phyloP scores from a whole-genome alignment of 2,797 vertebrate species.

The Rhodeus uyekii region DNA sequence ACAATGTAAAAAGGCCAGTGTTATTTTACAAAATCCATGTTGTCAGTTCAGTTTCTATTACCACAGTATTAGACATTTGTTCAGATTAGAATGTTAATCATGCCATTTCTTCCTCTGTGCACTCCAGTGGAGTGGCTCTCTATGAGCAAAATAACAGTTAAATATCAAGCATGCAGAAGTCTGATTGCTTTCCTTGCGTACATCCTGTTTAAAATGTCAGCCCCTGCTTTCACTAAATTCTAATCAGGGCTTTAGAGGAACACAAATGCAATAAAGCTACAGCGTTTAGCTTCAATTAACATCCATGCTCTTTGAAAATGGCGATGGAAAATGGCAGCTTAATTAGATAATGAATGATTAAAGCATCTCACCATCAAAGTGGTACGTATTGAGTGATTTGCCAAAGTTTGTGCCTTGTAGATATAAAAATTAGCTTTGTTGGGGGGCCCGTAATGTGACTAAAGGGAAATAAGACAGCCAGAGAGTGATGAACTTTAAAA shows the following conservation, averaged over 20 bases:
- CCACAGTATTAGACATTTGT: not conserved
- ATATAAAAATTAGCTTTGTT: conserved; percentile 44
- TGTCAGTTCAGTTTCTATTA: conserved; percentile 15
- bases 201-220: conserved; percentile 41
- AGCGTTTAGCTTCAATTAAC: conserved; percentile 56
- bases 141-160: conserved; percentile 28
- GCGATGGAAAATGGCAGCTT: conserved; percentile 51
- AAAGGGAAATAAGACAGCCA: conserved; percentile 15
- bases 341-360: conserved; percentile 59
- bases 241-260: conserved; percentile 44
- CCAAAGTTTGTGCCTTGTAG: conserved; percentile 43
- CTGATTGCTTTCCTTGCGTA: conserved; percentile 22
- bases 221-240: conserved; percentile 31
- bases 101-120: conserved; percentile 4
- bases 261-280: conserved; percentile 52
- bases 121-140: not conserved
- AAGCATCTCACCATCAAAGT: conserved; percentile 32
- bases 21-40: conserved; percentile 23
- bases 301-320: conserved; percentile 49
- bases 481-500: conserved; percentile 56
- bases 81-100: not conserved
- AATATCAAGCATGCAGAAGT: conserved; percentile 36
- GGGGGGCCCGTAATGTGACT: conserved; percentile 16
- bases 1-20: not conserved
- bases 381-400: conserved; percentile 50